These are phyloP conservation scores for Apamea epomidion DNA, from an alignment of 2,888 invertebrate species.

Conservation along the genomic window DNA sequence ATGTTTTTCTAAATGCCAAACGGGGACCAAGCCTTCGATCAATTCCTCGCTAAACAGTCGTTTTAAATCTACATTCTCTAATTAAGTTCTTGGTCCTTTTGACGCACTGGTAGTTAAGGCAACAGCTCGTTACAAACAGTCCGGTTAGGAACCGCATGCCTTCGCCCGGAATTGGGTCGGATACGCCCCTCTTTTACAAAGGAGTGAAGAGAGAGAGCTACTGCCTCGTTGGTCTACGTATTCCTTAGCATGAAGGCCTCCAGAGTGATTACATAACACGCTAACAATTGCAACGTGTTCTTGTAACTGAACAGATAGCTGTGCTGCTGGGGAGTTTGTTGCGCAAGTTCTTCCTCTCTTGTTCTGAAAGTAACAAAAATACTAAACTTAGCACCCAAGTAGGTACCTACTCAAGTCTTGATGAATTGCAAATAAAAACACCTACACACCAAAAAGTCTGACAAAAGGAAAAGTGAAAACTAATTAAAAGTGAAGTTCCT, in stretches of 20 bases:
- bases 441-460: conserved; percentile 18
- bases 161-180: conserved; percentile 10
- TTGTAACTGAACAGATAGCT: too few relatives aligned
- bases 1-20: conserved; percentile 47
- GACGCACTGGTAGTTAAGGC: neutral
- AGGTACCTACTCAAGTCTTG: too few relatives aligned
- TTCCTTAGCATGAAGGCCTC: too few relatives aligned
- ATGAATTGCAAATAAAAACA: conserved; percentile 21
- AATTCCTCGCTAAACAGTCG: conserved; percentile 12
- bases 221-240: neutral
- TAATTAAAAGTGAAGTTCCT: conserved; percentile 60
- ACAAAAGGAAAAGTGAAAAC: conserved; percentile 27
- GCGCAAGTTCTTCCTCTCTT: too few relatives aligned
- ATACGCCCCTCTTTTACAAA: conserved; percentile 38
- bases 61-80: conserved; percentile 32
- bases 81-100: conserved; percentile 26
- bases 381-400: neutral
- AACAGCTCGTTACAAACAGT: conserved; percentile 8
- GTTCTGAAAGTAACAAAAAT: neutral
- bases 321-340: too few relatives aligned
- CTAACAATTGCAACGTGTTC: neutral
- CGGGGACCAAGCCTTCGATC: neutral
- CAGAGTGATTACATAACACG: neutral
- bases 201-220: neutral
- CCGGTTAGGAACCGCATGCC: conserved; percentile 1